phyloP scores from a whole-genome alignment of 2,888 invertebrate genomes.

The Aspidiotus rigidus region DNA sequence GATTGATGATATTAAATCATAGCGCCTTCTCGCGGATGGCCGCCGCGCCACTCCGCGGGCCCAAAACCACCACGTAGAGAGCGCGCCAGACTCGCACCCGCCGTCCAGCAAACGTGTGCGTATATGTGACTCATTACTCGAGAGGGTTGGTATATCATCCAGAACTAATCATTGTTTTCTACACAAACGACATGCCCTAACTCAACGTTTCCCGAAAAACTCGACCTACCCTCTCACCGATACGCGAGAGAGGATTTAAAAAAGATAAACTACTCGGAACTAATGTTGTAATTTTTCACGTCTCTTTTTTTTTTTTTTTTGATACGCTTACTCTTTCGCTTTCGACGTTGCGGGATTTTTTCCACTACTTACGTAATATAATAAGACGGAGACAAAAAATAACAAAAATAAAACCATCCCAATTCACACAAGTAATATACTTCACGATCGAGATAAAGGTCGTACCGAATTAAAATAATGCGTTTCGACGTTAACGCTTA shows the following conservation, averaged over 20 bases:
- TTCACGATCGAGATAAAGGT: conserved; percentile 2
- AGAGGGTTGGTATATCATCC: conserved; percentile 31
- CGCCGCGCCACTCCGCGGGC: neutral
- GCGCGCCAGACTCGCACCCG: conserved; percentile 14
- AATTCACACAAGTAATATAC: conserved; percentile 1
- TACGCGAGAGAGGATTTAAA: conserved; percentile 15
- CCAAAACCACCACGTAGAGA: neutral
- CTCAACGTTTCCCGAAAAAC: conserved; percentile 22
- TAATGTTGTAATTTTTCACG: conserved; percentile 30
- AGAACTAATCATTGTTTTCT: conserved; percentile 33
- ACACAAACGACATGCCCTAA: conserved; percentile 31
- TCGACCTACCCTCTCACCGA: conserved; percentile 11
- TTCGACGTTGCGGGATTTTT: neutral
- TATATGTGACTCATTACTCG: conserved; percentile 28
- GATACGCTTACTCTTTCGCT: neutral
- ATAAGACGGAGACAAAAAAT: neutral
- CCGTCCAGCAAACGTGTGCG: conserved; percentile 6
- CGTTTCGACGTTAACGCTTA: neutral
- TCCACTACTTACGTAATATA: neutral
- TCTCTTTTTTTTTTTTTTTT: conserved; percentile 10
- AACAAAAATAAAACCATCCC: neutral
- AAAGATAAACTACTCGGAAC: conserved; percentile 30
- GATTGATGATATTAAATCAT: conserved; percentile 33
- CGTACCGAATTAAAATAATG: conserved; percentile 2
- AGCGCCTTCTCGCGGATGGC: neutral